phyloP scores from a whole-genome alignment of 2,888 invertebrate species.

The Synergus gifuensis region DNA sequence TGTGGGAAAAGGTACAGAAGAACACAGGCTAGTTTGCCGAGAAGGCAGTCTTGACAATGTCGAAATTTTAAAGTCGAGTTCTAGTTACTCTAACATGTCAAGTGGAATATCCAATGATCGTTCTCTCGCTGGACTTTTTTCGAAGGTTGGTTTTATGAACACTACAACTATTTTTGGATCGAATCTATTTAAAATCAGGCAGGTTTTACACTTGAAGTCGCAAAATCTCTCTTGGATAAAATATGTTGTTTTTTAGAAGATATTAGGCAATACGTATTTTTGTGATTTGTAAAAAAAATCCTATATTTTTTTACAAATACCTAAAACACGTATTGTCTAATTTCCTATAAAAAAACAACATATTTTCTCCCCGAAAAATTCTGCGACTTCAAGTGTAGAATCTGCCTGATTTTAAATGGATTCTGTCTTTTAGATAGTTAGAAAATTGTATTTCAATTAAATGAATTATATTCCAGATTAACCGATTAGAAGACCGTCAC shows the following conservation, averaged over 20 bases:
- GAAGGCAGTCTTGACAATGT: constrained; percentile 74
- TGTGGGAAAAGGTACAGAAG: constrained; percentile 81
- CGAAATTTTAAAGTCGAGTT: constrained; percentile 62
- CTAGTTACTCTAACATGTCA: constrained; percentile 57
- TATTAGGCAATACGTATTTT: too few relatives aligned
- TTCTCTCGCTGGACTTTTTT: constrained; percentile 67
- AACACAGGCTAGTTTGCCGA: constrained; percentile 86
- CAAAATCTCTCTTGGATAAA: too few relatives aligned
- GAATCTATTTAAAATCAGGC: too few relatives aligned
- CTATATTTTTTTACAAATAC: too few relatives aligned
- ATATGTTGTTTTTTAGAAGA: too few relatives aligned
- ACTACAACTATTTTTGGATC: not conserved
- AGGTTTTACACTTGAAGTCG: too few relatives aligned
- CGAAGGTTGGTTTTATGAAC: constrained; percentile 63
- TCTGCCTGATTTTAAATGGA: too few relatives aligned
- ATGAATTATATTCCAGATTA: constrained; percentile 67
- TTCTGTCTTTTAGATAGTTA: not conserved
- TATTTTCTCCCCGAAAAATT: too few relatives aligned
- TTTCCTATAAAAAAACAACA: too few relatives aligned
- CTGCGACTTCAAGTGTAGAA: too few relatives aligned
- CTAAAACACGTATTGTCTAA: too few relatives aligned
- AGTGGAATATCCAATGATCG: constrained; percentile 64
- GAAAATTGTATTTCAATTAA: constrained; percentile 23
- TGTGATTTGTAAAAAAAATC: not conserved
- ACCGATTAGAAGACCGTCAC: constrained; percentile 78